Evolutionary conservation across 1,140 invertebrate genomes (phyloP).

Genomic region (Trichonephila clavata): DNA sequence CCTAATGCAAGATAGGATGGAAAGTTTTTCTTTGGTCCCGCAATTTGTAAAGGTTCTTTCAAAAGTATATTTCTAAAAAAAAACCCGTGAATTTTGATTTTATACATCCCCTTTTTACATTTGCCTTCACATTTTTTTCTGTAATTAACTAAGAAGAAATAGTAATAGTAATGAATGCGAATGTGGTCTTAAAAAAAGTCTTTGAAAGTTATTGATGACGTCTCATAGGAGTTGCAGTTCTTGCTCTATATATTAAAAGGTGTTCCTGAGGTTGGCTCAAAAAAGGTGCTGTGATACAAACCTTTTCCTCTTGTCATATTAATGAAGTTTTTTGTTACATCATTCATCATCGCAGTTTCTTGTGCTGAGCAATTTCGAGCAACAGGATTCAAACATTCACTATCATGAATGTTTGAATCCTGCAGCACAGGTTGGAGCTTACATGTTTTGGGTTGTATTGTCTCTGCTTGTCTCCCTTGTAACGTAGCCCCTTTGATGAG

Average conservation of each 20-base stretch:
- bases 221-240: background rate
- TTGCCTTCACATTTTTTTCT: background rate
- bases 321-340: slow-evolving; percentile 31
- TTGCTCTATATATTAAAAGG: background rate
- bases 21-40: background rate
- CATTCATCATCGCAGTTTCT: background rate
- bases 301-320: background rate
- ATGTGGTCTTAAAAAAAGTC: background rate
- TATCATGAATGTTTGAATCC: too few species aligned
- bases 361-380: background rate
- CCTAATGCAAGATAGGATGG: background rate
- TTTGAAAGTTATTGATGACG: slow-evolving; percentile 6
- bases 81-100: background rate
- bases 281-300: background rate
- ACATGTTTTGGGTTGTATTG: too few species aligned
- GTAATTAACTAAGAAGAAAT: background rate
- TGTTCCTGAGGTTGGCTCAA: background rate
- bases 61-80: background rate
- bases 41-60: background rate
- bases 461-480: too few species aligned
- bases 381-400: too few species aligned
- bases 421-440: too few species aligned
- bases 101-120: background rate
- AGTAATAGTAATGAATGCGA: slow-evolving; percentile 11
- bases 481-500: too few species aligned